Conservation (phyloP, 2,888 invertebrate species). For the Megamerina dolium region DNA sequence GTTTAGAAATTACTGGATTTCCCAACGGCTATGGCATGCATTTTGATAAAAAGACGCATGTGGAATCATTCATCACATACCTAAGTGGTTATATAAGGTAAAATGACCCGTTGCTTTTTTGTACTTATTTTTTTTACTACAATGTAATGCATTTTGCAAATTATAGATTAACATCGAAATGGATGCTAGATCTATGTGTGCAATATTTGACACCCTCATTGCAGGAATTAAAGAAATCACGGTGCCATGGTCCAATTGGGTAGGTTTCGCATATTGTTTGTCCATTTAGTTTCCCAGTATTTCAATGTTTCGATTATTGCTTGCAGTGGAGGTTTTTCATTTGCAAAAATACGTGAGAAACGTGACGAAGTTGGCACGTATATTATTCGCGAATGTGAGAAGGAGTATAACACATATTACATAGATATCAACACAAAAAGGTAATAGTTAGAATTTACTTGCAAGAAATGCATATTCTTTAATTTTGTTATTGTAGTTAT, state of each 20-base stretch:
- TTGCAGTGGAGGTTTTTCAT: slow-evolving; percentile 75
- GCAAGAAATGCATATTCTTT: neutral
- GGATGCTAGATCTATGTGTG: slow-evolving; percentile 85
- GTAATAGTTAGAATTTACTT: slow-evolving; percentile 43
- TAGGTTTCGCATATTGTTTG: slow-evolving; percentile 45
- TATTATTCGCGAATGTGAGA: slow-evolving; percentile 76
- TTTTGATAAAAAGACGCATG: slow-evolving; percentile 38
- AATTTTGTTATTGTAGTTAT: neutral
- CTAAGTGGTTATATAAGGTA: slow-evolving; percentile 80
- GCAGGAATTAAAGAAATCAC: slow-evolving; percentile 62
- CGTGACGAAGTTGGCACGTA: slow-evolving; percentile 74
- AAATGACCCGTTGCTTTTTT: too few relatives aligned
- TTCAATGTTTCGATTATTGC: neutral
- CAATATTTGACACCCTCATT: slow-evolving; percentile 76
- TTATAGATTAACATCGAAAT: slow-evolving; percentile 70
- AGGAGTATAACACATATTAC: slow-evolving; percentile 71
- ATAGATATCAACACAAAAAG: slow-evolving; percentile 74
- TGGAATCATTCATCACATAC: slow-evolving; percentile 74
- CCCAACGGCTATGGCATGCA: slow-evolving; percentile 42
- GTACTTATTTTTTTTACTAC: neutral
- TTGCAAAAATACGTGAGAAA: slow-evolving; percentile 75
- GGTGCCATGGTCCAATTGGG: slow-evolving; percentile 90
- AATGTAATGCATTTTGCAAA: neutral
- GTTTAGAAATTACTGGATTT: slow-evolving; percentile 60
- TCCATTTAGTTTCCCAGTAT: slow-evolving; percentile 4